A percentile compares a stretch with the other conserved stretches of the same genome.
These are phyloP conservation scores for Bombus waltoni DNA, from an alignment of 1,140 invertebrate genomes.

Conservation along the genomic window DNA sequence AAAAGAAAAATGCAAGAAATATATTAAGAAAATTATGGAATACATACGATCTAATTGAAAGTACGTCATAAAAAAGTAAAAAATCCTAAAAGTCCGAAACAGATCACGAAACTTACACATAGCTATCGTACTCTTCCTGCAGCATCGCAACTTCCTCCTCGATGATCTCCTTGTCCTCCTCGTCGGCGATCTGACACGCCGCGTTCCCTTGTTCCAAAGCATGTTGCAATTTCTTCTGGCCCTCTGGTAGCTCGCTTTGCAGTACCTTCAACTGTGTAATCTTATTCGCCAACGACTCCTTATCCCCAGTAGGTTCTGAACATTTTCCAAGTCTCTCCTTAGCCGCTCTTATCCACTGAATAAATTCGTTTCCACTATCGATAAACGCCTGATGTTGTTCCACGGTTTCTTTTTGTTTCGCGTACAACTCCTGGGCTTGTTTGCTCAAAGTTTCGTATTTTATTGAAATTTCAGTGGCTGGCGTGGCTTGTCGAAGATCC, in stretches of 20 bases:
- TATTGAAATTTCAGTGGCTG: constrained; percentile 93
- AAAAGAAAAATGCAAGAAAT: constrained; percentile 16
- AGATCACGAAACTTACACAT: constrained; percentile 85
- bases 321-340: constrained; percentile 96
- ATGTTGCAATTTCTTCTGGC: constrained; percentile 91
- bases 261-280: constrained; percentile 92
- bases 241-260: constrained; percentile 91
- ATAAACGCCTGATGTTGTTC: constrained; percentile 95
- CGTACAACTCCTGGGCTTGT: constrained; percentile 94
- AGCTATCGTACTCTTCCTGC: constrained; percentile 94
- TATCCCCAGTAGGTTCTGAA: constrained; percentile 96
- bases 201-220: constrained; percentile 92
- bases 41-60: background rate
- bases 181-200: constrained; percentile 91
- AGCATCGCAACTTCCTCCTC: constrained; percentile 94
- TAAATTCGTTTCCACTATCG: constrained; percentile 95
- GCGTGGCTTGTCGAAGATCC: constrained; percentile 92
- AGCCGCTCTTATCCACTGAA: constrained; percentile 94
- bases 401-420: constrained; percentile 95
- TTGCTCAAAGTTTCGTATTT: constrained; percentile 95
- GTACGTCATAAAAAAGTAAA: background rate
- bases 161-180: constrained; percentile 94
- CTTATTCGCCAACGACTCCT: constrained; percentile 93
- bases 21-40: background rate
- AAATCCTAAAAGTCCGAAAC: too few species aligned